These are phyloP conservation scores for Columba janthina DNA, from an alignment of 2,113 vertebrate genomes.

Conservation along the genomic window DNA sequence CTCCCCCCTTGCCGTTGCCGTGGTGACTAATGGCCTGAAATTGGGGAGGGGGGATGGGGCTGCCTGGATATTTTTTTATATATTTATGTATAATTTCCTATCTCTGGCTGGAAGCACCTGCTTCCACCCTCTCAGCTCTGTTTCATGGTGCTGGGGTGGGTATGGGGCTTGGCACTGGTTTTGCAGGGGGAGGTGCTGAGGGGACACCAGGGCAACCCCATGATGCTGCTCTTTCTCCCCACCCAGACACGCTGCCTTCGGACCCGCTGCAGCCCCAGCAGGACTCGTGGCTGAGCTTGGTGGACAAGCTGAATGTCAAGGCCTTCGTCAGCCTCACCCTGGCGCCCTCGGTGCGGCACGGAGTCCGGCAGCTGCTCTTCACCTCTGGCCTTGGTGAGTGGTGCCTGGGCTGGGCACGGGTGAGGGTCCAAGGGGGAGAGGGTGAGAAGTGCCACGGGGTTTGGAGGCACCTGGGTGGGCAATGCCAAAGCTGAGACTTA, in stretches of 20 bases:
- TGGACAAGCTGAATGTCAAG: constrained; percentile 91
- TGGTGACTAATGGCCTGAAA: constrained; percentile 67
- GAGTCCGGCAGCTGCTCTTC: constrained; percentile 90
- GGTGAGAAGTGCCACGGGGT: neutral
- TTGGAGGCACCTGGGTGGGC: neutral
- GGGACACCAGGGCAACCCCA: neutral
- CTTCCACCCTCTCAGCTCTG: neutral
- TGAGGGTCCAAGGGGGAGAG: neutral
- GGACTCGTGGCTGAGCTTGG: constrained; percentile 88
- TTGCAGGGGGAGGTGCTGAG: neutral
- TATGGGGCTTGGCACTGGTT: neutral
- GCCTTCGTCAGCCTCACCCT: constrained; percentile 90
- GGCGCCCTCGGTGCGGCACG: constrained; percentile 82
- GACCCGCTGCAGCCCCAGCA: constrained; percentile 88
- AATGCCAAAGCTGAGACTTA: neutral
- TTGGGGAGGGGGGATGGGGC: constrained; percentile 29
- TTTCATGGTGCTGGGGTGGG: neutral
- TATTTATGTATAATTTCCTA: constrained; percentile 10
- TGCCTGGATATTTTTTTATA: neutral
- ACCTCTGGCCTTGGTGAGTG: constrained; percentile 90
- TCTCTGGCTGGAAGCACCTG: neutral
- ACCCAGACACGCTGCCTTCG: constrained; percentile 79
- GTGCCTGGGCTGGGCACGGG: fast-evolving
- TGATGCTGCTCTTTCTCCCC: neutral
- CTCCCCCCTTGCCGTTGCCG: neutral